A percentile compares a stretch with the other conserved stretches of the same genome.
Conservation (phyloP, 1,140 invertebrate species). For the Cotesia chilonis region DNA sequence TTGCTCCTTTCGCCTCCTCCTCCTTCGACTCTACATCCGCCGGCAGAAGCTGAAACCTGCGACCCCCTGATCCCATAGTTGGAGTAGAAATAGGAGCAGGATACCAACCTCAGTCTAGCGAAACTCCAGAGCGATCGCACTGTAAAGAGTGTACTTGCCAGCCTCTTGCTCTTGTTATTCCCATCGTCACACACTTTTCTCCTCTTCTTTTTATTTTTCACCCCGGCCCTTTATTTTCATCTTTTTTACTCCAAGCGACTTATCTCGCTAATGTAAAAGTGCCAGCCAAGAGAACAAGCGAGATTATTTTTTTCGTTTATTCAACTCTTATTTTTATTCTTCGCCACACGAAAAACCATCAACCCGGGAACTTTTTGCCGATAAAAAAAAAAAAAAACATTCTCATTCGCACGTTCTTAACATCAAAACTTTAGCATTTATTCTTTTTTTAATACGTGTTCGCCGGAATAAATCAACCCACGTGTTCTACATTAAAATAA, state of each 20-base stretch:
- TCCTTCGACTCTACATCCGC: conserved; percentile 16
- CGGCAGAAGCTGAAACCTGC: not conserved
- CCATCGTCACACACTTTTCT: not conserved
- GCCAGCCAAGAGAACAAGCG: conserved; percentile 8
- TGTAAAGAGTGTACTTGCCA: too few species aligned
- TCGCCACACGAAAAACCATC: not conserved
- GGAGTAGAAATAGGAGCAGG: too few species aligned
- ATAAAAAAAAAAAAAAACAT: conserved; percentile 33
- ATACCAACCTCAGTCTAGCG: too few species aligned
- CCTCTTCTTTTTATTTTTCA: conserved; percentile 6
- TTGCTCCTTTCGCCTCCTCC: conserved; percentile 17
- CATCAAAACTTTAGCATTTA: conserved; percentile 30
- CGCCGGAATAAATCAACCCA: not conserved
- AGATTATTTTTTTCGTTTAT: conserved; percentile 10
- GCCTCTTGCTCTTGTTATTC: too few species aligned
- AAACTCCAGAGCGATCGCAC: too few species aligned
- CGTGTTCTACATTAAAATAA: not conserved
- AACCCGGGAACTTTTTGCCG: conserved; percentile 20
- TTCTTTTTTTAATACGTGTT: conserved; percentile 6
- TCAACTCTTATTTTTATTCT: too few species aligned
- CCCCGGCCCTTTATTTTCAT: conserved; percentile 6
- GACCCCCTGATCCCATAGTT: not conserved
- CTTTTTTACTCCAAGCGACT: conserved; percentile 38
- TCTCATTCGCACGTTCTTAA: conserved; percentile 40
- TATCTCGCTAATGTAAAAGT: conserved; percentile 54